Percentiles rank a stretch among this genome's conserved stretches.
Evolutionary conservation across 2,888 invertebrate species (phyloP).

Genomic region (Chironomus tentans): DNA sequence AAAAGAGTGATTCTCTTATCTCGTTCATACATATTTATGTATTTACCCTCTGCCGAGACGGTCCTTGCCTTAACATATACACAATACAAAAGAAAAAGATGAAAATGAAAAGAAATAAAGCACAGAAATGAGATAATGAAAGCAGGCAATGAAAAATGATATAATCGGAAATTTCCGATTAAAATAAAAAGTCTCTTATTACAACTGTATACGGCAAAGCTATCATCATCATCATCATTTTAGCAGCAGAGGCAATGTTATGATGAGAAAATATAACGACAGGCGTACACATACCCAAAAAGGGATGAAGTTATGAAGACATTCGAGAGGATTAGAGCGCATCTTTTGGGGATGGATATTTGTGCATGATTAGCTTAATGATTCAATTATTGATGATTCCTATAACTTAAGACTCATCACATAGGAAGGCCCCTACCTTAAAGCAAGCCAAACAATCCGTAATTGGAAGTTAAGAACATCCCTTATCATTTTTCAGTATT

Average conservation of each 20-base stretch:
- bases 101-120: neutral
- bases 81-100: neutral
- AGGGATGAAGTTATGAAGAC: too few relatives aligned
- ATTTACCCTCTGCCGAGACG: neutral
- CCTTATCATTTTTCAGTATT: too few relatives aligned
- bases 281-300: too few relatives aligned
- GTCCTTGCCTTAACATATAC: neutral
- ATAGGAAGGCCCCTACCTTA: too few relatives aligned
- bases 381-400: too few relatives aligned
- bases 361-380: too few relatives aligned
- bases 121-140: slow-evolving; percentile 21
- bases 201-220: neutral
- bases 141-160: slow-evolving; percentile 24
- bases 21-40: neutral
- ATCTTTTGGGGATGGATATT: too few relatives aligned
- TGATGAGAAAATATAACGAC: too few relatives aligned
- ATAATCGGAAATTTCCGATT: slow-evolving; percentile 25
- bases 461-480: too few relatives aligned
- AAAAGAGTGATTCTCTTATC: neutral
- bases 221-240: slow-evolving; percentile 18
- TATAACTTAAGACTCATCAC: too few relatives aligned
- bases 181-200: slow-evolving; percentile 26
- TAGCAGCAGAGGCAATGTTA: neutral
- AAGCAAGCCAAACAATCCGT: too few relatives aligned
- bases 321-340: too few relatives aligned